Conservation (phyloP, 2,797 vertebrate species). For the Poecilia velifera region DNA sequence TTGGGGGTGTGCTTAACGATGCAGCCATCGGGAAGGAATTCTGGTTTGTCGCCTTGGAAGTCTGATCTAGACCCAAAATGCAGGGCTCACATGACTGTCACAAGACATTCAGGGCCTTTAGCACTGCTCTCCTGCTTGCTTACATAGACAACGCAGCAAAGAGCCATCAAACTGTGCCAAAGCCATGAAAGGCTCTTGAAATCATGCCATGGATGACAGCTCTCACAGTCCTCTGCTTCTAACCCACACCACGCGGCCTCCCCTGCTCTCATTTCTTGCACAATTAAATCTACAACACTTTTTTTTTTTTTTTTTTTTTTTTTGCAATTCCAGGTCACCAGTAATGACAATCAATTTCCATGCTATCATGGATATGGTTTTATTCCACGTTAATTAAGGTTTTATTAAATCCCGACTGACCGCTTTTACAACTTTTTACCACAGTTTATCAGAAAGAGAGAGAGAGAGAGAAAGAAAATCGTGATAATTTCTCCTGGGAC, state of each 20-base stretch:
- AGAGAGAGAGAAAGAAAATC: background rate
- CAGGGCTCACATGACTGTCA: slow-evolving; percentile 53
- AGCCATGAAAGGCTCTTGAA: slow-evolving; percentile 68
- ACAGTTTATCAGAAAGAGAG: slow-evolving; percentile 13
- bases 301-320: slow-evolving; percentile 16
- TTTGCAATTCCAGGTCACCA: slow-evolving; percentile 15
- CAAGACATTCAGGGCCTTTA: slow-evolving; percentile 43
- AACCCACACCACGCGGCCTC: slow-evolving; percentile 34
- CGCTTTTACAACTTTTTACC: slow-evolving; percentile 40
- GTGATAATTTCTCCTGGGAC: slow-evolving; percentile 31
- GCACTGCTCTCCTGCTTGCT: slow-evolving; percentile 37
- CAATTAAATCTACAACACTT: slow-evolving; percentile 31
- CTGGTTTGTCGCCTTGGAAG: slow-evolving; percentile 67
- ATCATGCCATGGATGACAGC: slow-evolving; percentile 57
- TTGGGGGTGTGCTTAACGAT: slow-evolving; percentile 82
- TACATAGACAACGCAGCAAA: slow-evolving; percentile 53
- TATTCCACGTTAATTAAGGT: slow-evolving; percentile 42
- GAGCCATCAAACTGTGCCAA: slow-evolving; percentile 51
- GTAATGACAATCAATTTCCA: slow-evolving; percentile 44
- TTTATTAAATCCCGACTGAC: slow-evolving; percentile 40
- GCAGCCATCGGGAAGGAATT: slow-evolving; percentile 68
- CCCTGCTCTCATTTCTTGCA: slow-evolving; percentile 26
- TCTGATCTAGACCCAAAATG: slow-evolving; percentile 69
- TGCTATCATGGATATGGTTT: slow-evolving; percentile 29
- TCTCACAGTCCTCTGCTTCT: slow-evolving; percentile 51